These are phyloP conservation scores for Trichonephila clavata DNA, from an alignment of 1,140 invertebrate species.

Conservation along the genomic window DNA sequence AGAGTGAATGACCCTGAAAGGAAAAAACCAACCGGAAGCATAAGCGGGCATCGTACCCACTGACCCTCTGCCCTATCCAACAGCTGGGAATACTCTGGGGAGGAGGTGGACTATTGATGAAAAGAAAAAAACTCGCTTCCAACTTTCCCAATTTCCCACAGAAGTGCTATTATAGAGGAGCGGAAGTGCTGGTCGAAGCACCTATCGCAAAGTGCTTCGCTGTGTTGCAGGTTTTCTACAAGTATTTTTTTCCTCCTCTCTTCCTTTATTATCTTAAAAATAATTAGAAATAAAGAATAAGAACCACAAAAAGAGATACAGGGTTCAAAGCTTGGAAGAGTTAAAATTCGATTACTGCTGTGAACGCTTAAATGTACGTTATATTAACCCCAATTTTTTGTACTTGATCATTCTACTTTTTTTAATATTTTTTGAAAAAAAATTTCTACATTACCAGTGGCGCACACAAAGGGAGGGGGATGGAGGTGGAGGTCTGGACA, in stretches of 20 bases:
- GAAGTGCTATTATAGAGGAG: conserved; percentile 20
- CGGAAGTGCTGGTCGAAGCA: conserved; percentile 47
- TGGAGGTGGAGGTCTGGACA: too few species aligned
- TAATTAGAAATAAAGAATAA: not conserved
- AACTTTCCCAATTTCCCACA: conserved; percentile 61
- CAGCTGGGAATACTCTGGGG: conserved; percentile 48
- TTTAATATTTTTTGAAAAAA: too few species aligned
- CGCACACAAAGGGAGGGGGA: too few species aligned
- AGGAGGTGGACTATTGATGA: conserved; percentile 41
- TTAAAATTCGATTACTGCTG: too few species aligned
- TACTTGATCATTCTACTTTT: too few species aligned
- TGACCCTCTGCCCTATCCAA: conserved; percentile 56
- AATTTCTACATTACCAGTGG: too few species aligned
- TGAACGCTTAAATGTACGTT: too few species aligned
- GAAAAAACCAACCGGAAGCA: conserved; percentile 49
- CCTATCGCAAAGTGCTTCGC: conserved; percentile 11
- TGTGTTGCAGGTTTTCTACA: conserved; percentile 1
- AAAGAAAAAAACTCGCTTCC: conserved; percentile 44
- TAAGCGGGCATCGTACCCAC: conserved; percentile 49
- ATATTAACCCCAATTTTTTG: too few species aligned
- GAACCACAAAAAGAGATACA: too few species aligned
- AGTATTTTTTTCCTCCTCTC: not conserved
- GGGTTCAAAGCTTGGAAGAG: too few species aligned
- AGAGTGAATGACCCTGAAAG: conserved; percentile 45
- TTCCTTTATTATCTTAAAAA: not conserved